Base-by-base conservation (phyloP, 1,140 invertebrate species). In the Limonius californicus region DNA sequence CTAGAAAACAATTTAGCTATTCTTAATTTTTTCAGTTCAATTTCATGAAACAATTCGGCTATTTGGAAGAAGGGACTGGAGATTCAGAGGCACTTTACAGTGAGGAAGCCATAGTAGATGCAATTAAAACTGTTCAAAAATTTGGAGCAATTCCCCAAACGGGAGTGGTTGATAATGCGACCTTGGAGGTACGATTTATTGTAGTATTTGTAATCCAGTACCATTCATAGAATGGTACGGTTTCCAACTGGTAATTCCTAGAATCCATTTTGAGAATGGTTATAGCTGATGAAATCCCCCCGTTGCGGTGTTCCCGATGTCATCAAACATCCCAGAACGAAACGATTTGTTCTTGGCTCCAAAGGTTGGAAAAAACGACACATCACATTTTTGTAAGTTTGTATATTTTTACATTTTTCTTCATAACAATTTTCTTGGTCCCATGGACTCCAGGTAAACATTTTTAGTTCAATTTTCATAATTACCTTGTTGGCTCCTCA, bases 281-380 rank as follows among this genome's bases (percentile, higher is more conserved):
- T 72, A 4, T 65, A 87, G 85, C 72, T 88, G 6, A 82, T 90
- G 74, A 80, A 76, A 43, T 80, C 77, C 57, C 82, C 79, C 27
- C 75, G 87, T 39, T 90, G 88, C 73, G 88, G 88, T 18, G 81
- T 87, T 7, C 82, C 83, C 53, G 87, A 88, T 66, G 79, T 87
- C 14, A 30, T 73, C 0, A 67, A 72, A 54, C 62, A 72, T 21
- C 70, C 59, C 43, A 69, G 82, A 15, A 67, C 61, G 21, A 85
- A 85, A 64, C 70, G 85, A 59, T 89, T 81, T 70, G 77, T 82
- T n/a, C 66, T 87, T 7, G 77, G 74, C 8, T 74, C 81, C 8
- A 54, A 59, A 14, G 74, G 84, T 32, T 88, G 87, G 86, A 79
- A 79, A n/a, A 87, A 84, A 72, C 77, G 81, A 43, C 72, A 75